Base-by-base conservation (phyloP, 2,113 vertebrate genomes). In the Aix galericulata region DNA sequence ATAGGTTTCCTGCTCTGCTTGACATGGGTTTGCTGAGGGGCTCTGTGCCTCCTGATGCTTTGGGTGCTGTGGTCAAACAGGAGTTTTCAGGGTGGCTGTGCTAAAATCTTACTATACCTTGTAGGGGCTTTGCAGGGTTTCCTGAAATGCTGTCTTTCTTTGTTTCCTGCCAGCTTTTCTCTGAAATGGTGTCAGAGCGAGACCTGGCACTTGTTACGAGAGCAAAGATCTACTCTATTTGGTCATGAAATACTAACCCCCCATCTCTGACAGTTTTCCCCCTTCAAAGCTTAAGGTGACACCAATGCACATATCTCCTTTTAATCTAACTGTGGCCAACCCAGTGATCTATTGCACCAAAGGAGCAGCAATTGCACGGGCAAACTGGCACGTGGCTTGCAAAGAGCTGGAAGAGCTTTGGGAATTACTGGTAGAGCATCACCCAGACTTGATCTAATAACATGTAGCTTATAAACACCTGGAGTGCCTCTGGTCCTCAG, bases 121-220 rank as follows among this genome's bases (percentile, higher is more conserved):
- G 27, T 59, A 74, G 44, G 74, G 75, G 22, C 29, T 93, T 64
- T 80, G 72, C 85, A 93, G 88, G 42, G 42, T 53, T 95, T 96
- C 88, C 95, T 91, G 79, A 82, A 72, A 64, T 32, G 22, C 52
- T 7, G 0, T 34, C 38, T 42, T 72, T 46, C 38, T 82, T 85
- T 27, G 66, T 93, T 96, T 96, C 82, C 93, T 94, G 91, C 40
- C 50, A 60, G 25, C 27, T 93, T 76, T 80, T 78, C 79, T 91
- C 72, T 60, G 82, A 90, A 88, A 52, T 17, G 22, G 25, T n/a
- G 8, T n/a, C 53, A 79, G 29, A 72, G 42, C 9, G 8, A 42
- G 60, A 64, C 36, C 52, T 78, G 81, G 34, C 26, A 11, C 27
- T 75, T 20, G 53, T 22, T 6, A 73, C 1, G 6, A 62, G 5